Conservation (phyloP, 1,140 invertebrate genomes). For the Globodera rostochiensis region DNA sequence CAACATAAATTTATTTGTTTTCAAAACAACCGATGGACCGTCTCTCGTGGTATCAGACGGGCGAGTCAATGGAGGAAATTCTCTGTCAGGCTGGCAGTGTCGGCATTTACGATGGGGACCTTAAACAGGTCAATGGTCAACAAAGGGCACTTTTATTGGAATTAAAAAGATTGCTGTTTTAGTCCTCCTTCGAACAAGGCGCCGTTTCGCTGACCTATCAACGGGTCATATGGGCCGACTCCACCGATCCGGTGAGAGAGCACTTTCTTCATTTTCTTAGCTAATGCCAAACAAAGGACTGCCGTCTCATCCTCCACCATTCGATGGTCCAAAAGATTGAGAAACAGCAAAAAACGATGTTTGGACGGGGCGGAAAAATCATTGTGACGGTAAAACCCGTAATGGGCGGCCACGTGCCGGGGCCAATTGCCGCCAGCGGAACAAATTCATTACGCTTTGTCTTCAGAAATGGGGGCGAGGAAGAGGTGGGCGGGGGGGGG, state of each 20-base stretch:
- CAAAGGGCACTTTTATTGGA: constrained; percentile 17
- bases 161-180: constrained; percentile 23
- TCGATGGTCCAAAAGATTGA: constrained; percentile 62
- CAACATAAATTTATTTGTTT: not conserved
- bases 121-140: constrained; percentile 50
- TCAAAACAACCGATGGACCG: constrained; percentile 52
- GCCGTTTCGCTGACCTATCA: constrained; percentile 64
- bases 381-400: constrained; percentile 77
- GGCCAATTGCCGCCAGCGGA: constrained; percentile 50
- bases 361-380: constrained; percentile 71
- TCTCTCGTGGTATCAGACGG: constrained; percentile 59
- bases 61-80: constrained; percentile 64
- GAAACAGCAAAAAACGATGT: constrained; percentile 64
- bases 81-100: constrained; percentile 62
- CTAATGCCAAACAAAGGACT: constrained; percentile 45
- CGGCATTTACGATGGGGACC: constrained; percentile 63
- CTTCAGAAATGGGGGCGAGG: constrained; percentile 63
- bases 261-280: not conserved
- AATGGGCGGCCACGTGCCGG: constrained; percentile 33
- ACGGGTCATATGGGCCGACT: constrained; percentile 64
- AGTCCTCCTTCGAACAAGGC: constrained; percentile 63
- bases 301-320: constrained; percentile 61
- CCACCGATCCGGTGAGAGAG: constrained; percentile 55
- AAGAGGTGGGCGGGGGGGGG: constrained; percentile 56
- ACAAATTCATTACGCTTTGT: constrained; percentile 54